A percentile compares a stretch with the other conserved stretches of the same genome.
phyloP scores from a whole-genome alignment of 1,140 invertebrate genomes.

The Armadillidium nasatum region DNA sequence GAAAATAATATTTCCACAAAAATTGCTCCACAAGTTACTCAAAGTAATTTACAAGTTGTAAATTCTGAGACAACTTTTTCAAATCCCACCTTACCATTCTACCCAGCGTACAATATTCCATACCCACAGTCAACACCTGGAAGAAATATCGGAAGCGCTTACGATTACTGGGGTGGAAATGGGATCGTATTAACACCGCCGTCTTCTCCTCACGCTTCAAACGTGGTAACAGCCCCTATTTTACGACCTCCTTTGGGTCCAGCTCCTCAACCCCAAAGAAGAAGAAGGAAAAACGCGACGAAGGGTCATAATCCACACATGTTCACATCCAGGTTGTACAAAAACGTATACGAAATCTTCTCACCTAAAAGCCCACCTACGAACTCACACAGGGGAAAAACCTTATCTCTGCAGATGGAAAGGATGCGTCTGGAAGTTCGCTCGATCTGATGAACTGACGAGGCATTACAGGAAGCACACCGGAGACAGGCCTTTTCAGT shows the following conservation, averaged over 20 bases:
- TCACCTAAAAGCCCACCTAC: constrained; percentile 63
- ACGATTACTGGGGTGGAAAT: constrained; percentile 28
- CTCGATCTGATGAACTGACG: constrained; percentile 77
- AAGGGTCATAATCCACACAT: constrained; percentile 56
- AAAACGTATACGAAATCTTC: constrained; percentile 69
- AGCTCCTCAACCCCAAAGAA: constrained; percentile 21
- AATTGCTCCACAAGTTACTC: neutral
- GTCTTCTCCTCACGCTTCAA: constrained; percentile 25
- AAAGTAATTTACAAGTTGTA: neutral
- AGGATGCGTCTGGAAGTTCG: constrained; percentile 80
- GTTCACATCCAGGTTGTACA: constrained; percentile 61
- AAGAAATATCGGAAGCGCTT: constrained; percentile 16
- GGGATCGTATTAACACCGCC: constrained; percentile 26
- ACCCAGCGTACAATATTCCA: neutral
- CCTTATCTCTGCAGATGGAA: constrained; percentile 68
- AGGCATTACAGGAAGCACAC: constrained; percentile 62
- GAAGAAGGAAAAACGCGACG: constrained; percentile 27
- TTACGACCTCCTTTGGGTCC: constrained; percentile 21
- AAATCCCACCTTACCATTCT: neutral
- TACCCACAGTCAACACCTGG: constrained; percentile 18
- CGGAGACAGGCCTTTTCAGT: constrained; percentile 59
- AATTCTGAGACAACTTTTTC: neutral
- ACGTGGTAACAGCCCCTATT: constrained; percentile 21
- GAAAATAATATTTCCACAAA: neutral
- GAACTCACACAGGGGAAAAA: constrained; percentile 64